Base-by-base conservation (phyloP, 1,140 invertebrate genomes). In the Microplitis demolitor region DNA sequence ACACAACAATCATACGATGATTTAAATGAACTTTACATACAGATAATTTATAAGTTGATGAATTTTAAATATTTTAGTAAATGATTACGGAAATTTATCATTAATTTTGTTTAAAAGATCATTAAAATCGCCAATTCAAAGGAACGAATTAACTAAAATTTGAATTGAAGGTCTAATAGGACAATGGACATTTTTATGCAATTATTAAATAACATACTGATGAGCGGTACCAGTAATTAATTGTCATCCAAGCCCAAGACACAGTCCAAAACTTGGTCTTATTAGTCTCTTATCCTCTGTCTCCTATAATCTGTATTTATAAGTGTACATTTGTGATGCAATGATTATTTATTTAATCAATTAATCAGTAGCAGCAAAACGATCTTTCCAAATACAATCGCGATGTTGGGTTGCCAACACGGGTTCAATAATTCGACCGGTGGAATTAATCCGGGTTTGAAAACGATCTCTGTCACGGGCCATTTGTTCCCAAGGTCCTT, bases 401-500 rank as follows among this genome's bases (percentile, higher is more conserved):
- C 91, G 83, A 78, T 92, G 90, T 72, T 88, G 78, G 0, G 70
- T 66, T 56, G 80, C 81, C 35, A 92, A 82, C 66, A 92, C 79
- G 5, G 84, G 85, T 71, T 85, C 80, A 13, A 92, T 77, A 51
- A 87, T 77, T 35, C 76, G 58, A 33, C 85, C 87, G 1, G 87
- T 81, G 1, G 81, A 77, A 8, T 81, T 74, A 53, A 92, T 89
- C 31, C 90, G 83, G 4, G 79, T 77, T 45, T 83, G 84, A 79
- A 93, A 93, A 72, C 91, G 82, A 9, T 81, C 86, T 33, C 89
- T 83, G 77, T 93, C 91, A 11, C 90, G 83, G 1, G 88, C 91
- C 70, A 87, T 86, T 77, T 87, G 79, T 78, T 92, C 91, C 92
- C 92, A 93, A 14, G 87, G 88, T 31, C 91, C 91, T 78, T 87